A percentile compares a stretch with the other conserved stretches of the same genome.
These are phyloP conservation scores for Sinhomidia bicolor DNA, from an alignment of 2,888 invertebrate genomes.

Conservation along the genomic window DNA sequence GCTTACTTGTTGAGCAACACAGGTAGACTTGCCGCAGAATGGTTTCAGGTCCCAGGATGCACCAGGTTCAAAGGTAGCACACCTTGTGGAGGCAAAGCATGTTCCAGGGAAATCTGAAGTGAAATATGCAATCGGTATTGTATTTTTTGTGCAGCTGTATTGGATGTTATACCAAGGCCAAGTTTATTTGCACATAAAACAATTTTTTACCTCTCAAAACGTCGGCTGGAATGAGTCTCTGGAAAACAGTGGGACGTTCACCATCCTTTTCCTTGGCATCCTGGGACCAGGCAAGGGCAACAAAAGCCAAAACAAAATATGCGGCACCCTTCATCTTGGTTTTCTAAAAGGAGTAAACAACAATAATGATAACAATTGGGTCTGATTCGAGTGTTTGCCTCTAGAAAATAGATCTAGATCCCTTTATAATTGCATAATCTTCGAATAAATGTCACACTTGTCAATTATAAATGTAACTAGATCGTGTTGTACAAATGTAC, in stretches of 20 bases:
- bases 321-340: constrained; percentile 81
- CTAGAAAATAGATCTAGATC: no score
- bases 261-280: constrained; percentile 83
- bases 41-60: constrained; percentile 93
- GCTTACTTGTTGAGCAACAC: constrained; percentile 85
- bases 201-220: constrained; percentile 93
- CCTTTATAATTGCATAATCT: neutral
- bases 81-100: constrained; percentile 95
- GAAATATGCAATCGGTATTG: neutral
- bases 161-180: no score
- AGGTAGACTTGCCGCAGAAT: constrained; percentile 95
- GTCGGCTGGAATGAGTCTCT: constrained; percentile 93
- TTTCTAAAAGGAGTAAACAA: constrained; percentile 10
- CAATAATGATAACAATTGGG: no score
- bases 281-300: constrained; percentile 83
- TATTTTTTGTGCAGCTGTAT: no score
- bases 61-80: constrained; percentile 93
- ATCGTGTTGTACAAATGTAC: constrained; percentile 1
- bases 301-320: constrained; percentile 83
- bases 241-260: constrained; percentile 88
- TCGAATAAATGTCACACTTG: neutral
- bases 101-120: constrained; percentile 91
- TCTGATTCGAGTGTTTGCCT: no score
- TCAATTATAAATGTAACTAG: constrained; percentile 32
- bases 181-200: no score